Evolutionary conservation across 2,113 vertebrate species (phyloP).

Genomic region (Columba janthina): DNA sequence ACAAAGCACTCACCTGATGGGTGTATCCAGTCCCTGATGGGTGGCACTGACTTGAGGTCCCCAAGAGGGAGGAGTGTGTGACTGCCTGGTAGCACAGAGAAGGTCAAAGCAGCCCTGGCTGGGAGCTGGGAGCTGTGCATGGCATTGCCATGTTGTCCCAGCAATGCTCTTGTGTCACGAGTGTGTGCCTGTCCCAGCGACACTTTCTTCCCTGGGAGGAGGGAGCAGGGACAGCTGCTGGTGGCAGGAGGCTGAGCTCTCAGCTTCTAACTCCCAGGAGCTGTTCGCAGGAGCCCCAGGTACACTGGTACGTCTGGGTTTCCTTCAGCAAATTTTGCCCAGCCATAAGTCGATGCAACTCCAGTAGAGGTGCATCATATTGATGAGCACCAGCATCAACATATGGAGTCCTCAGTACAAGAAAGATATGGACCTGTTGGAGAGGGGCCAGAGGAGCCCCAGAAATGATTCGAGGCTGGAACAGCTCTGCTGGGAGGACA

Average conservation of each 20-base stretch:
- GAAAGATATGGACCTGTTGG: too few relatives aligned
- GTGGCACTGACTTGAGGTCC: neutral
- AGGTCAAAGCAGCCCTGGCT: neutral
- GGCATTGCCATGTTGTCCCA: neutral
- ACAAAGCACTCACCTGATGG: accelerated
- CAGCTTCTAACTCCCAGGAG: neutral
- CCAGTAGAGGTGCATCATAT: neutral
- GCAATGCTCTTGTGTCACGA: neutral
- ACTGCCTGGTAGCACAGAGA: too few relatives aligned
- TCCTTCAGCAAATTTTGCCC: neutral
- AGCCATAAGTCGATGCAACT: neutral
- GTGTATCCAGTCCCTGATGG: accelerated
- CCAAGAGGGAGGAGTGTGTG: neutral
- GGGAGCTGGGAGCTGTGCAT: accelerated
- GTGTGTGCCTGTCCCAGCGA: neutral
- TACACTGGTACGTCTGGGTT: neutral
- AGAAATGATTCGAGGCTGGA: too few relatives aligned
- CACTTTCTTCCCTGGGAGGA: neutral
- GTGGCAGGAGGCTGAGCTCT: neutral
- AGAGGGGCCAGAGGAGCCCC: too few relatives aligned
- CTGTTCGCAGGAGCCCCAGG: neutral
- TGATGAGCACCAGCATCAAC: neutral
- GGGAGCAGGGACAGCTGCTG: neutral
- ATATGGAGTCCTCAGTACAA: neutral
- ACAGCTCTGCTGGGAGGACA: too few relatives aligned